phyloP scores from a whole-genome alignment of 2,888 invertebrate genomes.

The Acanthopleura granulata region DNA sequence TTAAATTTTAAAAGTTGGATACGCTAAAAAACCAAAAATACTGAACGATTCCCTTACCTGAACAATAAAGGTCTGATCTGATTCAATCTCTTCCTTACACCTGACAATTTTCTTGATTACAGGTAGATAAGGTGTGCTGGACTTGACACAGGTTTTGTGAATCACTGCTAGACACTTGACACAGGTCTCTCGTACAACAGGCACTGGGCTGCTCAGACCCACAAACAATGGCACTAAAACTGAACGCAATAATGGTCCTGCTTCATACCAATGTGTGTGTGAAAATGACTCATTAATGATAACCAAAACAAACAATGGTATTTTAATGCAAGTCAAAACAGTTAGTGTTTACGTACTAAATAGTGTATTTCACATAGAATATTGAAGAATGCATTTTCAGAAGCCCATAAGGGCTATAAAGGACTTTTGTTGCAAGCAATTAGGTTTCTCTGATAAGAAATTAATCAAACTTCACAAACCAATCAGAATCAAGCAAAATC shows the following conservation, averaged over 20 bases:
- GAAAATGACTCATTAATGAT: too few relatives aligned
- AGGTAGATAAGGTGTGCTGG: conserved; percentile 19
- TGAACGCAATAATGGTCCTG: conserved; percentile 30
- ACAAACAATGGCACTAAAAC: conserved; percentile 74
- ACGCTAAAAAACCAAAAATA: not conserved
- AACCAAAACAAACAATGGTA: too few relatives aligned
- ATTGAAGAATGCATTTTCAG: too few relatives aligned
- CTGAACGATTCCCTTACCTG: conserved; percentile 38
- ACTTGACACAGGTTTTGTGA: conserved; percentile 4
- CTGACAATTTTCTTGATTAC: conserved; percentile 42
- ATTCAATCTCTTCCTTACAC: conserved; percentile 48
- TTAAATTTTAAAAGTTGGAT: not conserved
- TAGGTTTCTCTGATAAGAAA: too few relatives aligned
- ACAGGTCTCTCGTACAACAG: conserved; percentile 74
- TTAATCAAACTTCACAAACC: too few relatives aligned
- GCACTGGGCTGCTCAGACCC: conserved; percentile 74
- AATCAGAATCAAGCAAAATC: too few relatives aligned
- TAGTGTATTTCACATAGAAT: too few relatives aligned
- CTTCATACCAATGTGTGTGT: too few relatives aligned
- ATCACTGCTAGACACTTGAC: conserved; percentile 72
- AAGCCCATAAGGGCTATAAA: too few relatives aligned
- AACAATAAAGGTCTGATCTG: conserved; percentile 45
- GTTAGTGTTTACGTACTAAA: too few relatives aligned
- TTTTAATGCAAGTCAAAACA: too few relatives aligned
- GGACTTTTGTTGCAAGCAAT: too few relatives aligned